phyloP scores from a whole-genome alignment of 2,888 invertebrate species.

The Brachyptera putata region DNA sequence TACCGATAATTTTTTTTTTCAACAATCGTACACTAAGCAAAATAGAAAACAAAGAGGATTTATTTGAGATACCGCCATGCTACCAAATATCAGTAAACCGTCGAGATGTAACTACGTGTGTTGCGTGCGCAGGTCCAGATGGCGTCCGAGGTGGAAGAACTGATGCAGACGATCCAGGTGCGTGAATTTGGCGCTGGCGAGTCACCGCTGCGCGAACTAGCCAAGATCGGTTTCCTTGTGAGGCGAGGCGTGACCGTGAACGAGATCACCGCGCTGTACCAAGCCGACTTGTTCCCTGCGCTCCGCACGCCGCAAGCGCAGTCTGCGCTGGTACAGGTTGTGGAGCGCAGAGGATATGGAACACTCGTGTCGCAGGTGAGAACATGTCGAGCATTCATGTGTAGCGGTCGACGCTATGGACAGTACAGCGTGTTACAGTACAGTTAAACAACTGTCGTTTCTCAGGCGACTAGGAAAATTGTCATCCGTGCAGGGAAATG shows the following conservation, averaged over 20 bases:
- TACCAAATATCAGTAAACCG: too few relatives aligned
- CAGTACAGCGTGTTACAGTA: too few relatives aligned
- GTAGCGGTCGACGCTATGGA: too few relatives aligned
- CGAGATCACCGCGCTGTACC: conserved; percentile 73
- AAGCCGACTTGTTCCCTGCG: conserved; percentile 73
- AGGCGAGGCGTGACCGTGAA: conserved; percentile 69
- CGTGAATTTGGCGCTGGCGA: conserved; percentile 79
- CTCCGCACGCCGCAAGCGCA: conserved; percentile 76
- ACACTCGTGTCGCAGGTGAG: conserved; percentile 67
- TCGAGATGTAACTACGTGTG: too few relatives aligned
- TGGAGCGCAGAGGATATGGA: conserved; percentile 78
- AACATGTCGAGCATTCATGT: neutral
- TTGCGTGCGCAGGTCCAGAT: conserved; percentile 38
- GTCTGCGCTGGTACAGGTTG: conserved; percentile 76
- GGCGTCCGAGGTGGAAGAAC: conserved; percentile 59
- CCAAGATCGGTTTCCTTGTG: conserved; percentile 74
- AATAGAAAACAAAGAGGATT: too few relatives aligned
- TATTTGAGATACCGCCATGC: too few relatives aligned
- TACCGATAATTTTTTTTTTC: too few relatives aligned
- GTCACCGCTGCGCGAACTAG: conserved; percentile 72
- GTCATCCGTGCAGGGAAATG: too few relatives aligned
- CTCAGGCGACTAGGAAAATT: too few relatives aligned
- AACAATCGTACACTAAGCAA: too few relatives aligned
- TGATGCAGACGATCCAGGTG: conserved; percentile 67
- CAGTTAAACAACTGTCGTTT: too few relatives aligned